Percentiles rank a stretch among this genome's conserved stretches.
Conservation (phyloP, 2,113 vertebrate genomes). For the Prietella phreatophila region DNA sequence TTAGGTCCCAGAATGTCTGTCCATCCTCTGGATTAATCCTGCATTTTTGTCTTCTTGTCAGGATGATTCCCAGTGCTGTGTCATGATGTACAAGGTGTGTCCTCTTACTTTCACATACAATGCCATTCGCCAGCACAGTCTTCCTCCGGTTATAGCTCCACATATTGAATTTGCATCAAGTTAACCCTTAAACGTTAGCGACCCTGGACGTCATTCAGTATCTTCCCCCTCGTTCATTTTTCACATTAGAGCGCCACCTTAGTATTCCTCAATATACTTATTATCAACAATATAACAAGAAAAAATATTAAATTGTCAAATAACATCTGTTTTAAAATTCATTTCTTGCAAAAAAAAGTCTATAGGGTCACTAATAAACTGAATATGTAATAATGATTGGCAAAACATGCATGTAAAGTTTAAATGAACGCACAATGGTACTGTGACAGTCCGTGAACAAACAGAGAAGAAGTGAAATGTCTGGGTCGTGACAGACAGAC, state of each 20-base stretch:
- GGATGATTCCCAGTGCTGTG: neutral
- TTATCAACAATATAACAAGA: too few relatives aligned
- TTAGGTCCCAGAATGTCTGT: conserved; percentile 19
- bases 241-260: too few relatives aligned
- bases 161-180: conserved; percentile 23
- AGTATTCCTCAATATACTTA: too few relatives aligned
- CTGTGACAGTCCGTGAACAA: conserved; percentile 14
- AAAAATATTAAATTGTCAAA: too few relatives aligned
- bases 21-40: conserved; percentile 20
- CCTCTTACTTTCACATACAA: conserved; percentile 14
- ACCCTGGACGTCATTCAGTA: too few relatives aligned
- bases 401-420: too few relatives aligned
- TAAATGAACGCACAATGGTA: neutral
- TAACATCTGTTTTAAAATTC: too few relatives aligned
- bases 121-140: neutral
- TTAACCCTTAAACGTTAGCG: neutral
- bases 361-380: too few relatives aligned
- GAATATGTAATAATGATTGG: too few relatives aligned
- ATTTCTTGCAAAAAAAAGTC: too few relatives aligned
- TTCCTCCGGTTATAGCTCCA: neutral
- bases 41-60: conserved; percentile 24
- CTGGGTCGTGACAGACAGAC: conserved; percentile 21
- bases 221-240: too few relatives aligned
- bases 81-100: conserved; percentile 29
- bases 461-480: neutral